phyloP scores from a whole-genome alignment of 2,888 invertebrate species.

The Anthophora plumipes region DNA sequence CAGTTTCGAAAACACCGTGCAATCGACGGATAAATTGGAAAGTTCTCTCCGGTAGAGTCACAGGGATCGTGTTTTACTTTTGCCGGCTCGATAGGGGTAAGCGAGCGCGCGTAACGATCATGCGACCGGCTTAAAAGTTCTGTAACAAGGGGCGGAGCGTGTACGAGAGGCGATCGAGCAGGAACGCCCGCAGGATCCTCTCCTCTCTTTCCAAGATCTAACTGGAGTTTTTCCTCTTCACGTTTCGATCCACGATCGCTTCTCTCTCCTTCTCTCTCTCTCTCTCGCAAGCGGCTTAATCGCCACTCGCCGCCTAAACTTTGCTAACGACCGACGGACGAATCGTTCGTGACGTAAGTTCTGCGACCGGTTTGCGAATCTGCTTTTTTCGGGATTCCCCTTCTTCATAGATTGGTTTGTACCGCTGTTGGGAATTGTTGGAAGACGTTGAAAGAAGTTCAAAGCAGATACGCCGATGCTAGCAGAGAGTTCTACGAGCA shows the following conservation, averaged over 20 bases:
- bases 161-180: slow-evolving; percentile 38
- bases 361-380: not conserved
- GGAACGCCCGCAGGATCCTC: slow-evolving; percentile 46
- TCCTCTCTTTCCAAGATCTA: slow-evolving; percentile 5
- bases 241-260: slow-evolving; percentile 21
- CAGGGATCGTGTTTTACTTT: slow-evolving; percentile 33
- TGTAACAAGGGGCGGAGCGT: slow-evolving; percentile 59
- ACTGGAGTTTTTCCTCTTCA: not conserved
- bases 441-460: not conserved
- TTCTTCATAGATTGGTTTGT: too few species aligned
- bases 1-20: slow-evolving; percentile 25
- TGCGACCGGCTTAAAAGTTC: slow-evolving; percentile 58
- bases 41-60: slow-evolving; percentile 8
- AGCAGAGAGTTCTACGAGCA: too few species aligned
- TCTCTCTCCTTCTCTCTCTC: too few species aligned
- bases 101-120: slow-evolving; percentile 58
- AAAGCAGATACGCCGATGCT: not conserved
- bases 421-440: not conserved
- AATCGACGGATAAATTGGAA: slow-evolving; percentile 27
- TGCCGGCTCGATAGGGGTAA: slow-evolving; percentile 37
- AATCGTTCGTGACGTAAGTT: slow-evolving; percentile 40
- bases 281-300: slow-evolving; percentile 37
- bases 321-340: slow-evolving; percentile 58
- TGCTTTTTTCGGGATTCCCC: not conserved
- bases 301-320: slow-evolving; percentile 54